Evolutionary conservation across 1,140 invertebrate genomes (phyloP).

Genomic region (Eulimnadia texana): DNA sequence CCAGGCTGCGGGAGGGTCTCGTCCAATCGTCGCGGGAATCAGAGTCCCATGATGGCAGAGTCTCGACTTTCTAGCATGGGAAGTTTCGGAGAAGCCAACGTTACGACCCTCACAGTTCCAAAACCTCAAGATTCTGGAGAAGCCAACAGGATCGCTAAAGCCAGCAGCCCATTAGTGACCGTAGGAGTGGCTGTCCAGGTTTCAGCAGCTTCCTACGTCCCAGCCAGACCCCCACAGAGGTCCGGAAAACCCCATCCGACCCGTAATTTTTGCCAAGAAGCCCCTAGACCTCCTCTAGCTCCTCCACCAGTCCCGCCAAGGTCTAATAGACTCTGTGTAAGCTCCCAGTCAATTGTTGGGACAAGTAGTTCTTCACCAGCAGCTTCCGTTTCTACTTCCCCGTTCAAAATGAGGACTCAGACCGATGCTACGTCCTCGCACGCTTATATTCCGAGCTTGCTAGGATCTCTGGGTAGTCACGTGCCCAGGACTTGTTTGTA

Average conservation of each 20-base stretch:
- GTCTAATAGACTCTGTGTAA: neutral
- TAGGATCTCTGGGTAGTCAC: neutral
- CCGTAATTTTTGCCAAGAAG: no score
- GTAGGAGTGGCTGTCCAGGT: slow-evolving; percentile 14
- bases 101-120: neutral
- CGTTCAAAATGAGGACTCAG: neutral
- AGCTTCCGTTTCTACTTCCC: neutral
- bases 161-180: neutral
- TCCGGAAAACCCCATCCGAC: neutral
- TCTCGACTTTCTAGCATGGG: neutral
- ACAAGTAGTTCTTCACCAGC: neutral
- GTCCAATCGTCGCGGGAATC: neutral
- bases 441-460: neutral
- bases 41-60: neutral
- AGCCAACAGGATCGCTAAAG: neutral
- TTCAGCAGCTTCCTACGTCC: slow-evolving; percentile 11
- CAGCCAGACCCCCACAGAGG: neutral
- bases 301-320: slow-evolving; percentile 5
- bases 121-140: neutral
- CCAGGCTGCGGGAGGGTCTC: neutral
- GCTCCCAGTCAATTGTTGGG: neutral
- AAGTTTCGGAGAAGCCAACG: neutral
- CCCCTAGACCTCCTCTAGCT: neutral
- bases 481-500: slow-evolving; percentile 5
- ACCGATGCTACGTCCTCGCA: neutral